Percentiles rank a stretch among this genome's conserved stretches.
Evolutionary conservation across 2,797 vertebrate species (phyloP).

Genomic region (Rhinatrema bivittatum): DNA sequence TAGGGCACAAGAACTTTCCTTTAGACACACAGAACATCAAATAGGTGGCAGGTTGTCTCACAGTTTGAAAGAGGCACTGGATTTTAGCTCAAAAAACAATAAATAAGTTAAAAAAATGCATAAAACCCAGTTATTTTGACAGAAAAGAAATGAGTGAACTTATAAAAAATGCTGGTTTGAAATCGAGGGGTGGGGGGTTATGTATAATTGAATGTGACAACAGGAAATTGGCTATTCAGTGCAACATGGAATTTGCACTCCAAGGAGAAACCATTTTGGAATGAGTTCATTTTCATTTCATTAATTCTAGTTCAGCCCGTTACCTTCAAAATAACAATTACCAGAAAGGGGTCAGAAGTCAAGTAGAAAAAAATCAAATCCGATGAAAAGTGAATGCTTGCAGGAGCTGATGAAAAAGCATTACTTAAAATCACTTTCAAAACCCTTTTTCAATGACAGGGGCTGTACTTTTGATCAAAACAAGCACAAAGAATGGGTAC

Average conservation of each 20-base stretch:
- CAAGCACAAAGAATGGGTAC: no score
- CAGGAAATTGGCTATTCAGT: slow-evolving; percentile 6
- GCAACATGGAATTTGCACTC: slow-evolving; percentile 5
- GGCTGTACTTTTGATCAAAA: no score
- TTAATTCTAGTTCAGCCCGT: slow-evolving; percentile 27
- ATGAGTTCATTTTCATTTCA: slow-evolving; percentile 24
- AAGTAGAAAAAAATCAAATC: slow-evolving; percentile 4
- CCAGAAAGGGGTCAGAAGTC: slow-evolving; percentile 7
- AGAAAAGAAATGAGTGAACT: not conserved
- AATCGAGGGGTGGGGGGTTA: not conserved
- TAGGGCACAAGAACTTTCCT: no score
- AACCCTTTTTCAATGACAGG: no score
- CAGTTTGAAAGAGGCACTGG: not conserved
- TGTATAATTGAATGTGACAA: slow-evolving; percentile 17
- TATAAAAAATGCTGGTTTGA: slow-evolving; percentile 4
- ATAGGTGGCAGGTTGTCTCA: no score
- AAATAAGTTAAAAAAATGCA: not conserved
- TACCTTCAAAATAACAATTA: slow-evolving; percentile 21
- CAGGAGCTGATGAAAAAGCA: not conserved
- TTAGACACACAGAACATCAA: no score
- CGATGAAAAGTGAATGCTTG: slow-evolving; percentile 19
- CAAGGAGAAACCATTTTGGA: slow-evolving; percentile 15
- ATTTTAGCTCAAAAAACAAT: no score
- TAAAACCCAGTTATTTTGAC: not conserved
- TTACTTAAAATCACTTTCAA: not conserved